These are phyloP conservation scores for Bursaphelenchus okinawaensis DNA, from an alignment of 2,888 invertebrate species.

Conservation along the genomic window DNA sequence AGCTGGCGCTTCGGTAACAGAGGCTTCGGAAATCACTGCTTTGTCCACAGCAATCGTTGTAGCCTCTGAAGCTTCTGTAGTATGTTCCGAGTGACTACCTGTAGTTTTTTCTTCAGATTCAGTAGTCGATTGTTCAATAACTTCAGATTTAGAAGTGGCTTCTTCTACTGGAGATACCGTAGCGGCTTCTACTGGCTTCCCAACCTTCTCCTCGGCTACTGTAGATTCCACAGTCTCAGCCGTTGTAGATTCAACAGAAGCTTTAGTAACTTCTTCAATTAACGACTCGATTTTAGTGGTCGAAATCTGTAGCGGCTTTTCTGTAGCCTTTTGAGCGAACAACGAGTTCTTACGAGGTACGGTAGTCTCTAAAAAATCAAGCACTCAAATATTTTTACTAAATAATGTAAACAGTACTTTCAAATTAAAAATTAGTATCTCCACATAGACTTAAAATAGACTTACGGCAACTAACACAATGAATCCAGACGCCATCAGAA, in stretches of 20 bases:
- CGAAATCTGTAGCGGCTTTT: neutral
- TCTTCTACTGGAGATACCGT: neutral
- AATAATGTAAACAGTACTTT: neutral
- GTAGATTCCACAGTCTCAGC: conserved; percentile 3
- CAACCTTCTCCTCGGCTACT: conserved; percentile 5
- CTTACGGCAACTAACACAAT: conserved; percentile 43
- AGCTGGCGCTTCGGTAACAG: neutral
- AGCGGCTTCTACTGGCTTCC: conserved; percentile 8
- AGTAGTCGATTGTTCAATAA: neutral
- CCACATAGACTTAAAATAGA: conserved; percentile 6
- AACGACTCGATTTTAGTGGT: neutral
- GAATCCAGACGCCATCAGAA: conserved; percentile 35
- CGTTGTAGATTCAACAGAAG: neutral
- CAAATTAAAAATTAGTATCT: neutral
- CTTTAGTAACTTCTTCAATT: neutral
- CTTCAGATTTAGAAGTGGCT: neutral
- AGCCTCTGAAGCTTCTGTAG: neutral
- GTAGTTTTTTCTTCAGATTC: conserved; percentile 12
- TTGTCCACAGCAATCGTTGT: neutral
- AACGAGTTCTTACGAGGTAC: neutral
- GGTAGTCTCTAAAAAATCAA: neutral
- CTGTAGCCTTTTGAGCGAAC: neutral
- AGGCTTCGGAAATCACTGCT: neutral
- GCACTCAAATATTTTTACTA: too few species aligned
- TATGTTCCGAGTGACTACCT: too few species aligned